Percentiles rank a stretch among this genome's conserved stretches.
Conservation (phyloP, 1,140 invertebrate species). For the Drosophila quadrilineata region DNA sequence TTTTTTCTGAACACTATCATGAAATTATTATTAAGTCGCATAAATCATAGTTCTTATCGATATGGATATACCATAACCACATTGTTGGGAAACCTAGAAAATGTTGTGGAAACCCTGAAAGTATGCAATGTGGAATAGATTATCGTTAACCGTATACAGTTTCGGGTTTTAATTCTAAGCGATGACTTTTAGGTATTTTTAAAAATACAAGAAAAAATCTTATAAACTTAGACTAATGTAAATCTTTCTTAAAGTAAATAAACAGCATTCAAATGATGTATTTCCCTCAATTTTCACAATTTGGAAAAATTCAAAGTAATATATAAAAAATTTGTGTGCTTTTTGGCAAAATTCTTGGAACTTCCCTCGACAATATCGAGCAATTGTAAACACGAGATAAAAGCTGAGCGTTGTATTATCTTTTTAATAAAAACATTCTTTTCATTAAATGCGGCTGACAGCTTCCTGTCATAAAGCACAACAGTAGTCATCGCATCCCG, state of each 20-base stretch:
- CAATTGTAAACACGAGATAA: conserved; percentile 46
- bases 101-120: conserved; percentile 15
- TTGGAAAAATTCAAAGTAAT: neutral
- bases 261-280: too few species aligned
- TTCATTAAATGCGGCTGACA: conserved; percentile 43
- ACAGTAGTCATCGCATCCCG: conserved; percentile 26
- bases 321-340: too few species aligned
- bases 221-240: too few species aligned
- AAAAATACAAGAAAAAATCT: too few species aligned
- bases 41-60: conserved; percentile 9
- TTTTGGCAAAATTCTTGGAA: neutral
- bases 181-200: too few species aligned
- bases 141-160: too few species aligned
- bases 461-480: conserved; percentile 68
- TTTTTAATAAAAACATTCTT: conserved; percentile 56
- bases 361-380: neutral
- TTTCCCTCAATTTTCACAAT: too few species aligned
- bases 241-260: too few species aligned
- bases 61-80: neutral
- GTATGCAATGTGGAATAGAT: conserved; percentile 13
- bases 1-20: conserved; percentile 6
- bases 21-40: too few species aligned
- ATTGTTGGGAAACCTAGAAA: too few species aligned
- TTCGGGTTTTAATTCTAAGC: too few species aligned
- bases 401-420: conserved; percentile 42